Percentiles rank a stretch among this genome's conserved stretches.
These are phyloP conservation scores for Machaerirhynchus nigripectus DNA, from an alignment of 2,113 vertebrate species.

Conservation along the genomic window DNA sequence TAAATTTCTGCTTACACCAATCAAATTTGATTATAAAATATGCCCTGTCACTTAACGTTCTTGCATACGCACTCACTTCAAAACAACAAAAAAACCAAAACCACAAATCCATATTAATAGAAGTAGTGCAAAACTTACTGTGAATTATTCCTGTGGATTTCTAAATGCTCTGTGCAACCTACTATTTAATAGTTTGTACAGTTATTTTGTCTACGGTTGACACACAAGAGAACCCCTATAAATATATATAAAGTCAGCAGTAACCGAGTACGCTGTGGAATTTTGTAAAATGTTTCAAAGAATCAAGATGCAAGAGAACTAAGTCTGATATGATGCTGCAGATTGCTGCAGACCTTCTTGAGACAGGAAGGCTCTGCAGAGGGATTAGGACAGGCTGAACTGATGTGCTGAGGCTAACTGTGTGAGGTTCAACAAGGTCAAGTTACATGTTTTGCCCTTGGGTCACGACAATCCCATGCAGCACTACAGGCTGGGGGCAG, in stretches of 20 bases:
- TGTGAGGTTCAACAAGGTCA: neutral
- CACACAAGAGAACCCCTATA: neutral
- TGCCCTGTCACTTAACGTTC: neutral
- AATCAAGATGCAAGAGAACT: neutral
- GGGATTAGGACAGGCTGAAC: neutral
- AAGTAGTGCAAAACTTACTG: neutral
- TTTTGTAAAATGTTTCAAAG: neutral
- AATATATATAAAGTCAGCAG: neutral
- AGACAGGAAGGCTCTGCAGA: neutral
- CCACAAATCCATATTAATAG: neutral
- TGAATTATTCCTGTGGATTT: neutral
- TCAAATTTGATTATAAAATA: neutral
- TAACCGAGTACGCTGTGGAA: neutral
- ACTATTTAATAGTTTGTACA: neutral
- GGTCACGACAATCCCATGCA: neutral
- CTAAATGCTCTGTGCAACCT: neutral
- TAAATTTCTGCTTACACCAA: neutral
- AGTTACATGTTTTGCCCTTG: neutral
- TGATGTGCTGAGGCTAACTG: rapidly evolving
- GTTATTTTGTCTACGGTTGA: neutral
- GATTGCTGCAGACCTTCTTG: neutral
- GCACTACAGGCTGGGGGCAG: neutral
- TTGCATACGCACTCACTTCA: neutral
- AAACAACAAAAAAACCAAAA: neutral
- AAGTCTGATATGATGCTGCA: neutral